Conservation (phyloP, 2,888 invertebrate species). For the Norana najaformis region DNA sequence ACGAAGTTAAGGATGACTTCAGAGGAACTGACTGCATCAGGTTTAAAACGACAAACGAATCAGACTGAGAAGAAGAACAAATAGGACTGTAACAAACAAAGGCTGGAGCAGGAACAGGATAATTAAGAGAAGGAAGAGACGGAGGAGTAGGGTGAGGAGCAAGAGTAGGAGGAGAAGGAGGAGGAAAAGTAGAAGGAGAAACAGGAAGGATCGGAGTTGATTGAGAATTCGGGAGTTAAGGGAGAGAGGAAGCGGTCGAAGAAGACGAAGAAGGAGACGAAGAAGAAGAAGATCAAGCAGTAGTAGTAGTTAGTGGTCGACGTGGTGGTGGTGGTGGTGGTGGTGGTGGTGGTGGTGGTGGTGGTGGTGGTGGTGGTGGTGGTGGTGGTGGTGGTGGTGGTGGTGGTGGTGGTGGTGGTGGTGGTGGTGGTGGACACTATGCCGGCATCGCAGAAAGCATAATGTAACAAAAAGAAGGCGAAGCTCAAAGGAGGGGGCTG, state of each 20-base stretch:
- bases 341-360: too few relatives aligned
- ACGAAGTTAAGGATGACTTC: conserved; percentile 13
- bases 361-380: too few relatives aligned
- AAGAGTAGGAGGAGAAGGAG: too few relatives aligned
- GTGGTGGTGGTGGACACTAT: neutral
- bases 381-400: too few relatives aligned
- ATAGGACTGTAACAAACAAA: neutral
- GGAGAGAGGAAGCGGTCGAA: neutral
- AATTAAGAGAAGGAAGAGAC: too few relatives aligned
- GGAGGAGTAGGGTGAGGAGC: neutral
- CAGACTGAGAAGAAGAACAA: neutral
- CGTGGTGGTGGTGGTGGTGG: too few relatives aligned
- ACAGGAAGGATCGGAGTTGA: neutral
- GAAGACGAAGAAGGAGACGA: neutral
- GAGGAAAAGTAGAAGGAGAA: neutral
- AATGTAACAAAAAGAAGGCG: too few relatives aligned
- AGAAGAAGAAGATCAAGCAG: neutral
- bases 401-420: neutral
- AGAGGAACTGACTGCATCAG: neutral
- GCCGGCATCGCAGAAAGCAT: neutral
- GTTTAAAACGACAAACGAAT: neutral
- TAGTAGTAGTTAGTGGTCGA: too few relatives aligned
- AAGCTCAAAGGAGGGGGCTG: too few relatives aligned
- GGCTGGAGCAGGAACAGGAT: neutral
- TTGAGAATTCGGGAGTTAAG: too few relatives aligned